These are phyloP conservation scores for Thecocarcelia acutangulata DNA, from an alignment of 2,888 invertebrate genomes.

Conservation along the genomic window DNA sequence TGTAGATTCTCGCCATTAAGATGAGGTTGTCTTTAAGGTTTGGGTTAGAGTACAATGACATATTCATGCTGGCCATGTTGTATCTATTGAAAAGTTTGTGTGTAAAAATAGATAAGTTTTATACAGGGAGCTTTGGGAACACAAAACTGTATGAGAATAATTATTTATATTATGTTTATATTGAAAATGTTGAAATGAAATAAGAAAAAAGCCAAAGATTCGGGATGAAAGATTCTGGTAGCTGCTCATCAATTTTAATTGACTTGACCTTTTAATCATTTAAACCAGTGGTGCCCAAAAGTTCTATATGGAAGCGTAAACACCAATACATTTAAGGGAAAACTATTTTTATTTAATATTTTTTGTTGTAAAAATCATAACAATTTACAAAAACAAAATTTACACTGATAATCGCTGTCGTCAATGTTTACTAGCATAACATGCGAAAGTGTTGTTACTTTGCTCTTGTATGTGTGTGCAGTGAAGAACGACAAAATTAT, in stretches of 20 bases:
- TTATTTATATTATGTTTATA: background rate
- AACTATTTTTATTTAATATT: too few relatives aligned
- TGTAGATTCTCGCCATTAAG: conserved; percentile 8
- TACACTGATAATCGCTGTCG: too few relatives aligned
- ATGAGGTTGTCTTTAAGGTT: conserved; percentile 62
- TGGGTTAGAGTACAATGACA: conserved; percentile 71
- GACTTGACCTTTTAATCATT: background rate
- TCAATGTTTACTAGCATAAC: too few relatives aligned
- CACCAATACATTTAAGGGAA: too few relatives aligned
- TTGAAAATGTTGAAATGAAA: background rate
- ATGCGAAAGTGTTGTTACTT: too few relatives aligned
- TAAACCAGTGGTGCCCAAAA: background rate
- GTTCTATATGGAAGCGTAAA: too few relatives aligned
- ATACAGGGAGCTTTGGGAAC: background rate
- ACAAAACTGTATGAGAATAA: background rate
- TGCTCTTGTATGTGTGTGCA: too few relatives aligned
- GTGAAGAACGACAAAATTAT: too few relatives aligned
- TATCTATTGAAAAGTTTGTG: conserved; percentile 40
- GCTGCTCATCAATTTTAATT: background rate
- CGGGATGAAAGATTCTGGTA: too few relatives aligned
- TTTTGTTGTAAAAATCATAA: too few relatives aligned
- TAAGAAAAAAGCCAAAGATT: too few relatives aligned
- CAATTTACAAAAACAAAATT: too few relatives aligned
- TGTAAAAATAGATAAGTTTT: conserved; percentile 4
- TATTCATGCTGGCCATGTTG: conserved; percentile 60